Base-by-base conservation (phyloP, 2,113 vertebrate genomes). In the human (Homo sapiens) region DNA sequence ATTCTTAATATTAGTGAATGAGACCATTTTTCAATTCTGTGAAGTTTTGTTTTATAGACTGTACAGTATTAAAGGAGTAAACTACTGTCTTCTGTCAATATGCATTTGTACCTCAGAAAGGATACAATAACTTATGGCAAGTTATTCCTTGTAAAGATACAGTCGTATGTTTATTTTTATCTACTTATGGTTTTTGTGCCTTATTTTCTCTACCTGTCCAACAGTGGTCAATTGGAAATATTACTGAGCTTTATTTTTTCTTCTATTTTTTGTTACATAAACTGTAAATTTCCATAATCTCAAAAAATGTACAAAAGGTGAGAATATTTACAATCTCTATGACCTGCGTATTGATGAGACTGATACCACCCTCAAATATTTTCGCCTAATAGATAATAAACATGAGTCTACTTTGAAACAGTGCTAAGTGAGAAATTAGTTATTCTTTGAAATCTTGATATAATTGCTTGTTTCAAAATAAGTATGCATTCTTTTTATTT, bases 161-260 rank as follows among this genome's bases (percentile, higher is more conserved):
- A 9, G 1, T 25, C 38, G 5, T 66, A 35, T 43, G 5, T 40
- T 68, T 48, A 25, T 40, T 76, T 82, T 38, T 22, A 84, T 68
- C 17, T 23, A 45, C 38, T 61, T 64, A 43, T 5, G 25, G 43
- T 43, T 81, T 57, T 43, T 70, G 14, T 16, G 35, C 38, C 76
- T 96, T 48, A 23, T 22, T 85, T 88, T 70, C 40, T 82, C 16
- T 70, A 78, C 20, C 82, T 80, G 30, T 6, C 55, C 16, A 48
- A 66, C 0, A 72, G 32, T 91, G 35, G n/a, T 17, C 45, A 55
- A 27, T 92, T 83, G 45, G 1, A 64, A 84, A 79, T 73, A 98
- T 90, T 98, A 97, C 90, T 95, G 97, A 98, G 98, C 95, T 96
- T 98, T 98, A 98, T 95, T 57, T 84, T 97, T 38, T 98, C 96